These are phyloP conservation scores for Alectoris magna DNA, from an alignment of 2,797 vertebrate species.

Conservation along the genomic window DNA sequence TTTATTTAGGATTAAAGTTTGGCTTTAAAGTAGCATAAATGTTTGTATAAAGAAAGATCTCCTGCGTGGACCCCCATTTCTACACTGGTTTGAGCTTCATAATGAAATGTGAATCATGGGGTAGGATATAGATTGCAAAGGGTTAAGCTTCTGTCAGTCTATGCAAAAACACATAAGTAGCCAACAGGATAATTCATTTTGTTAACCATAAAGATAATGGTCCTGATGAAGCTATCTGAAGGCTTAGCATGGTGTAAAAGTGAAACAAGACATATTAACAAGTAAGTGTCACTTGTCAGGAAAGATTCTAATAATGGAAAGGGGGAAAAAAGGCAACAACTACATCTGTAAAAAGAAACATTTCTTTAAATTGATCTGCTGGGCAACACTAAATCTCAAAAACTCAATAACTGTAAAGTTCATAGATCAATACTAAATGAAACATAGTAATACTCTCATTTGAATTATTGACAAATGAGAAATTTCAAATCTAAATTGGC, in stretches of 20 bases:
- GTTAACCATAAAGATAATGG: background rate
- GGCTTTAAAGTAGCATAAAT: background rate
- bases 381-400: background rate
- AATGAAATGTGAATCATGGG: background rate
- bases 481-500: background rate
- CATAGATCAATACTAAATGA: background rate
- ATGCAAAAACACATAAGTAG: background rate
- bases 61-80: background rate
- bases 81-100: background rate
- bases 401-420: background rate
- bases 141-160: background rate
- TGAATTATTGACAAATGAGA: background rate
- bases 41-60: background rate
- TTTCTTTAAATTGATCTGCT: background rate
- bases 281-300: background rate
- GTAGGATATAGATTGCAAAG: background rate
- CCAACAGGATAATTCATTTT: background rate
- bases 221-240: background rate
- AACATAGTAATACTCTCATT: background rate
- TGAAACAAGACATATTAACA: background rate
- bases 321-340: background rate
- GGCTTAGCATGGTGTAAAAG: background rate
- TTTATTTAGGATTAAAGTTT: background rate
- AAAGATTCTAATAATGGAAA: background rate
- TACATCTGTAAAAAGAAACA: background rate